phyloP scores from a whole-genome alignment of 2,797 vertebrate species.

The Pyrocephalus nanus region DNA sequence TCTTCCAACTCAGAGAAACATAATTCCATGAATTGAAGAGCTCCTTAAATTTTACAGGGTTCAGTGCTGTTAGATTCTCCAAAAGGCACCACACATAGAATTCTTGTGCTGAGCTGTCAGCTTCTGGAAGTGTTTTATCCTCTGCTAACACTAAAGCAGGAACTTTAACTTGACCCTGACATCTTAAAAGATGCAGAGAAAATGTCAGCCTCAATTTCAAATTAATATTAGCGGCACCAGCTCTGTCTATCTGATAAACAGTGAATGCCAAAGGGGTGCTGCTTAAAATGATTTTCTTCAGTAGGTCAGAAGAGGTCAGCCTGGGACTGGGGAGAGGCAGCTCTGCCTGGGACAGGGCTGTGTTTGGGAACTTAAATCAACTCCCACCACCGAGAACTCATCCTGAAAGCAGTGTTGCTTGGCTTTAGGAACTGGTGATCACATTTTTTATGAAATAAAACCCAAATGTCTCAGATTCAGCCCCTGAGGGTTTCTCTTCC shows the following conservation, averaged over 20 bases:
- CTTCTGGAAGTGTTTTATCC: not conserved
- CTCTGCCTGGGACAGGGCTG: not conserved
- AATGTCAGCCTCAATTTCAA: not conserved
- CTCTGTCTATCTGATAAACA: not conserved
- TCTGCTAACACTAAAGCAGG: not conserved
- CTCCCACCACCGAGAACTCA: not conserved
- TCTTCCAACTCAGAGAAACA: not conserved
- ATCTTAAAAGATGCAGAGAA: not conserved
- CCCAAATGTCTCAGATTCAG: not conserved
- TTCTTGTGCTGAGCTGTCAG: not conserved
- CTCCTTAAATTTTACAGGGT: not conserved
- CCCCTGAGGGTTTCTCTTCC: not conserved
- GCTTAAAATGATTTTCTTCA: not conserved
- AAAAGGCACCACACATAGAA: not conserved
- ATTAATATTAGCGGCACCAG: accelerated
- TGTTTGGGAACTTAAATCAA: not conserved
- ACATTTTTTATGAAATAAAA: not conserved
- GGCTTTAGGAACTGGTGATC: not conserved
- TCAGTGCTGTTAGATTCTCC: not conserved
- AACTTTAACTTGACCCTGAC: accelerated
- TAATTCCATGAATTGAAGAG: not conserved
- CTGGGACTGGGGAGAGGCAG: conserved; percentile 10
- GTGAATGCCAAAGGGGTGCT: accelerated
- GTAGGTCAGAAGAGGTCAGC: conserved; percentile 55
- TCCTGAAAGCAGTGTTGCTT: not conserved